Percentiles rank a stretch among this genome's conserved stretches.
phyloP scores from a whole-genome alignment of 2,888 invertebrate species.

The Tuberolachnus salignus region DNA sequence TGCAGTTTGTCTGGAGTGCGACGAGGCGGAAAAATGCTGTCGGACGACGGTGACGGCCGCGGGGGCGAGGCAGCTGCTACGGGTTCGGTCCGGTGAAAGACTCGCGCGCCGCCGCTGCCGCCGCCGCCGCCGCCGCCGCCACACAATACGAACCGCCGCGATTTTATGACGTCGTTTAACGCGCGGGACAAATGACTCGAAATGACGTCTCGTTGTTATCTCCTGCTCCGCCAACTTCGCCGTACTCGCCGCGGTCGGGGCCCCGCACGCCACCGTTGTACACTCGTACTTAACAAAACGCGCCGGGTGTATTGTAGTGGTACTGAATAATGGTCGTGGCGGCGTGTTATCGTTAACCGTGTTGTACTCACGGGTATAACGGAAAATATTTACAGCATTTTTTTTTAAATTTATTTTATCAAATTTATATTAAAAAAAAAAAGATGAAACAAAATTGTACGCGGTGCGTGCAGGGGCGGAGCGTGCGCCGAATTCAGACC shows the following conservation, averaged over 20 bases:
- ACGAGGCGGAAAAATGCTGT: slow-evolving; percentile 53
- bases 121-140: background rate
- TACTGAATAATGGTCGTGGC: background rate
- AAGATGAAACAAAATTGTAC: no score
- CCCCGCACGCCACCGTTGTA: background rate
- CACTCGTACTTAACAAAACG: background rate
- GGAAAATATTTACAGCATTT: no score
- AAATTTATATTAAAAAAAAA: no score
- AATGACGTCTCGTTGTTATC: slow-evolving; percentile 39
- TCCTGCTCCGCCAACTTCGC: background rate
- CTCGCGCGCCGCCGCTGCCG: background rate
- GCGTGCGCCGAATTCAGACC: no score
- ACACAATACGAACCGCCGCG: slow-evolving; percentile 1
- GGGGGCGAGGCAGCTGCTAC: slow-evolving; percentile 14
- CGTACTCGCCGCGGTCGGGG: background rate
- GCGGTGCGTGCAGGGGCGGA: no score
- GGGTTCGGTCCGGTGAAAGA: background rate
- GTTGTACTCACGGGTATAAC: no score
- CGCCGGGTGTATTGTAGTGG: no score
- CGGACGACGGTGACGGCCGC: slow-evolving; percentile 22
- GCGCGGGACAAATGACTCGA: slow-evolving; percentile 47
- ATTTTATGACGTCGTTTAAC: slow-evolving; percentile 46
- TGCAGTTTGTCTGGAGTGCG: slow-evolving; percentile 52
- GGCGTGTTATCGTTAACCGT: no score
- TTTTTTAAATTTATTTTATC: no score